phyloP scores from a whole-genome alignment of 2,888 invertebrate species.

The Torymus tubicola region DNA sequence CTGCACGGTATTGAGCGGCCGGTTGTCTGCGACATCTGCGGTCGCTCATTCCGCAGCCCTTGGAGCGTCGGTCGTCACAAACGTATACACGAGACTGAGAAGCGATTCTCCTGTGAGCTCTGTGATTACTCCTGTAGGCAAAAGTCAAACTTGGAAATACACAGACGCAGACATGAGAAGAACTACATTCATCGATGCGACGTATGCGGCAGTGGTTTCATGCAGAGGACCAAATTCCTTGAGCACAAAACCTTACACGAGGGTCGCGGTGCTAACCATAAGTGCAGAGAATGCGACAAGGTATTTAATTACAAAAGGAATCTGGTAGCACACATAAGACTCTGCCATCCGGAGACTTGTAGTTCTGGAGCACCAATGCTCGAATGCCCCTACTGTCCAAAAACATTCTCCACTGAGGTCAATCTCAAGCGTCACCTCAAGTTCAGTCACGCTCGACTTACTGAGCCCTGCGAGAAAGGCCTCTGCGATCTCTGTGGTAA shows the following conservation, averaged over 20 bases:
- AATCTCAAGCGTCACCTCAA: conserved; percentile 64
- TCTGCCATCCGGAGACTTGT: conserved; percentile 62
- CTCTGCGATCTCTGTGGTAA: conserved; percentile 70
- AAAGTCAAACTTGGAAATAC: conserved; percentile 67
- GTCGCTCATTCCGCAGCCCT: conserved; percentile 61
- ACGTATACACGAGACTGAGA: conserved; percentile 13
- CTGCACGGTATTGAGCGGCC: conserved; percentile 59
- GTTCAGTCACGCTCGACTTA: conserved; percentile 64
- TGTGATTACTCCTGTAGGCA: conserved; percentile 68
- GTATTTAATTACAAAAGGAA: conserved; percentile 70
- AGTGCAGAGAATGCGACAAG: conserved; percentile 68
- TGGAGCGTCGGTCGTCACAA: conserved; percentile 59
- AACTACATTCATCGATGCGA: conserved; percentile 65
- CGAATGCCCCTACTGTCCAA: conserved; percentile 65
- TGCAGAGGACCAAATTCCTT: conserved; percentile 65
- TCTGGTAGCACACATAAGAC: conserved; percentile 66
- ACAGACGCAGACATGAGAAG: conserved; percentile 65
- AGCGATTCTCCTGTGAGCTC: conserved; percentile 60
- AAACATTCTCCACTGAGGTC: conserved; percentile 63
- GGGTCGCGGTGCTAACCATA: conserved; percentile 61
- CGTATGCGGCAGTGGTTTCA: conserved; percentile 67
- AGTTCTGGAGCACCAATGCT: background rate
- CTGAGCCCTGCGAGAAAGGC: conserved; percentile 68
- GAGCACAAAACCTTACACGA: conserved; percentile 69
- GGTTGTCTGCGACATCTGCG: conserved; percentile 61